These are phyloP conservation scores for Rhinolophus sinicus DNA, from an alignment of 2,113 vertebrate genomes.

Conservation along the genomic window DNA sequence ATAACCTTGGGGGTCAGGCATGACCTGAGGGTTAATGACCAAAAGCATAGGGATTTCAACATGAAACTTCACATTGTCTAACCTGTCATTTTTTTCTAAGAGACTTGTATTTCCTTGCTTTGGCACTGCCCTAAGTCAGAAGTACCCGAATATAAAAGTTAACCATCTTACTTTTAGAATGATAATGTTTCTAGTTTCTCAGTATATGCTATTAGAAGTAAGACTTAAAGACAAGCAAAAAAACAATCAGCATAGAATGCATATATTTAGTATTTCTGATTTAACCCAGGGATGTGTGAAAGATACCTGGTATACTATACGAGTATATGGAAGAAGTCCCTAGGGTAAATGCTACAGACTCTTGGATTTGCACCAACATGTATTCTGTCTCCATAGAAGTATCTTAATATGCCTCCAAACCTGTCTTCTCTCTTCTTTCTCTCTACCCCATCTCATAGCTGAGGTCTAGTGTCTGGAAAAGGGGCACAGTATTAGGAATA, in stretches of 20 bases:
- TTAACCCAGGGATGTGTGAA: background rate
- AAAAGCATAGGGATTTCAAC: slow-evolving; percentile 10
- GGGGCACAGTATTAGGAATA: background rate
- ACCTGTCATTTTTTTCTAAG: slow-evolving; percentile 10
- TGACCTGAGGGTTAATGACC: slow-evolving; percentile 60
- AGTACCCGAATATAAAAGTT: background rate
- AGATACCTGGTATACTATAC: background rate
- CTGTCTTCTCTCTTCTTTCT: background rate
- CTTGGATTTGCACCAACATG: background rate
- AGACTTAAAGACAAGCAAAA: slow-evolving; percentile 11
- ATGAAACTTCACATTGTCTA: slow-evolving; percentile 37
- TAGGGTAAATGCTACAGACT: background rate
- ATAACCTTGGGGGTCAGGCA: slow-evolving; percentile 17
- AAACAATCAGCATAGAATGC: background rate
- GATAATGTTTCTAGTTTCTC: slow-evolving; percentile 24
- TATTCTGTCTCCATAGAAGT: background rate
- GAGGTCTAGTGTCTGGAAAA: background rate
- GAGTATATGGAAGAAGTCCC: background rate
- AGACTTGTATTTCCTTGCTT: slow-evolving; percentile 5
- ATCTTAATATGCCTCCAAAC: background rate
- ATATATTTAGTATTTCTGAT: background rate
- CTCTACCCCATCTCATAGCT: background rate
- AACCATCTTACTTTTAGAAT: slow-evolving; percentile 1
- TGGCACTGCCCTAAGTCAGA: slow-evolving; percentile 5
- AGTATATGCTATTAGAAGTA: background rate